phyloP scores from a whole-genome alignment of 2,113 vertebrate genomes.

The Phainopepla nitens region DNA sequence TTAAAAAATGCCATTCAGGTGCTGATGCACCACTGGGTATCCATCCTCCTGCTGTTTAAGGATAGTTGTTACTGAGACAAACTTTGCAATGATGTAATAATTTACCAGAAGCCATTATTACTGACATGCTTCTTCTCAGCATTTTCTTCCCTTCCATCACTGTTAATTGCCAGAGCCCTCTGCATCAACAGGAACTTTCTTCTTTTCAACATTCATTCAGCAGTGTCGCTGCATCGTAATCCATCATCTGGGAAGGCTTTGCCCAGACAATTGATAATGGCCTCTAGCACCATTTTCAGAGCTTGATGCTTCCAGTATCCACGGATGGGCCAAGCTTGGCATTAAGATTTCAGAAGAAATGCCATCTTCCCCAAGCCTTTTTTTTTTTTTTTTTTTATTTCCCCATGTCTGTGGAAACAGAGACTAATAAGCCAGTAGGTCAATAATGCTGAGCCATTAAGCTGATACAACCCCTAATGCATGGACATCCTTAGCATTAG shows the following conservation, averaged over 20 bases:
- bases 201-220: slow-evolving; percentile 54
- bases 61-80: slow-evolving; percentile 30
- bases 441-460: background rate
- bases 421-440: background rate
- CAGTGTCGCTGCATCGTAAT: background rate
- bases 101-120: slow-evolving; percentile 63
- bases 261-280: slow-evolving; percentile 50
- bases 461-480: background rate
- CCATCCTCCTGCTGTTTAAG: slow-evolving; percentile 50
- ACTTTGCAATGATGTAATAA: slow-evolving; percentile 57
- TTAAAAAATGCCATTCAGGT: slow-evolving; percentile 60
- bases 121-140: slow-evolving; percentile 28
- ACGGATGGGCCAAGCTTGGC: background rate
- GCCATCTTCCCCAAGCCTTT: background rate
- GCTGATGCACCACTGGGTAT: slow-evolving; percentile 26
- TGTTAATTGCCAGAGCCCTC: slow-evolving; percentile 50
- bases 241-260: slow-evolving; percentile 39
- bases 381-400: background rate
- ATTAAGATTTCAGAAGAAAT: background rate
- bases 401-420: background rate
- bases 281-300: background rate
- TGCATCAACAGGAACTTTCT: slow-evolving; percentile 44
- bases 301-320: background rate
- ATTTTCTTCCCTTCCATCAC: slow-evolving; percentile 50
- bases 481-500: background rate